Evolutionary conservation across 1,140 invertebrate genomes (phyloP).

Genomic region (Cotesia glomerata): DNA sequence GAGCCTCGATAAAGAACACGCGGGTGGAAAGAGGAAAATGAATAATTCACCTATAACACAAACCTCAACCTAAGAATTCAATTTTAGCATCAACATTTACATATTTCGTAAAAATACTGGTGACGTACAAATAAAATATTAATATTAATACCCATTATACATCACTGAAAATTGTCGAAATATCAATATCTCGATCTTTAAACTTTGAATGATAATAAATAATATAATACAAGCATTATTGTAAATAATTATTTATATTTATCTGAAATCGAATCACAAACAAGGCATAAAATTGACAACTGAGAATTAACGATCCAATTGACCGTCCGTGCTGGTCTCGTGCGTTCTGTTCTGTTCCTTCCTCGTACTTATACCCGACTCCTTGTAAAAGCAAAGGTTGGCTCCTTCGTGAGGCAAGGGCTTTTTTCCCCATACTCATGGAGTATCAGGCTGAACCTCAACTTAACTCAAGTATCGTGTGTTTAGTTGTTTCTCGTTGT

Average conservation of each 20-base stretch:
- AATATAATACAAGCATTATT: background rate
- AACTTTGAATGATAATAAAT: conserved; percentile 16
- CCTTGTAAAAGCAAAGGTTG: background rate
- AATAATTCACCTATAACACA: background rate
- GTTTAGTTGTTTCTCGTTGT: conserved; percentile 25
- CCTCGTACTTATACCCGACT: background rate
- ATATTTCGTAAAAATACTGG: background rate
- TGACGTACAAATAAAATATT: too few relatives aligned
- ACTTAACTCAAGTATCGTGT: too few relatives aligned
- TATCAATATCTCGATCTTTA: conserved; percentile 6
- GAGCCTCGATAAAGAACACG: background rate
- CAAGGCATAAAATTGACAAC: conserved; percentile 23
- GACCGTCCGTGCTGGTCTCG: background rate
- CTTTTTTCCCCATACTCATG: background rate
- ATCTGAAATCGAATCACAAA: conserved; percentile 15
- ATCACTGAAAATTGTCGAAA: conserved; percentile 3
- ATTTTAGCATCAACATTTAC: conserved; percentile 7
- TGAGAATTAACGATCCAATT: conserved; percentile 30
- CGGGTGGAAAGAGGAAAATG: conserved; percentile 16
- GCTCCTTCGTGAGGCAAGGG: background rate
- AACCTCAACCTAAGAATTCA: too few relatives aligned
- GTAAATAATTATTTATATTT: conserved; percentile 14
- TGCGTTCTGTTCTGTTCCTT: conserved; percentile 7
- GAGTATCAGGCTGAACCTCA: too few relatives aligned
- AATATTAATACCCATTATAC: too few relatives aligned